Evolutionary conservation across 2,113 vertebrate species (phyloP).

Genomic region (Mormoops blainvillei): DNA sequence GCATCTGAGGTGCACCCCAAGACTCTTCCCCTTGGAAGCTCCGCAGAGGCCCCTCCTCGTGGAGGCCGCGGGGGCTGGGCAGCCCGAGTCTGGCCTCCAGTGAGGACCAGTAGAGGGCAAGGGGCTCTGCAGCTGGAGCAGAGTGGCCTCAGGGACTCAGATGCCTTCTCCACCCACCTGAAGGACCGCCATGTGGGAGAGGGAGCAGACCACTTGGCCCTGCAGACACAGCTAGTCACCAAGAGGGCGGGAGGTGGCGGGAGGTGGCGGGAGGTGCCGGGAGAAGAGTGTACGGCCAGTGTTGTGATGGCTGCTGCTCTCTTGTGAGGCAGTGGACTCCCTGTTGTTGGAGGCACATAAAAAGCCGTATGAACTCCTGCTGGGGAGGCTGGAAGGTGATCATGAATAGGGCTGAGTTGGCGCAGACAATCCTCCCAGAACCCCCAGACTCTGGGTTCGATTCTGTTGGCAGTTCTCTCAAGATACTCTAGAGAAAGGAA

Average conservation of each 20-base stretch:
- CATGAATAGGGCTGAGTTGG: background rate
- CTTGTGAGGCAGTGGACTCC: background rate
- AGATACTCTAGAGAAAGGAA: background rate
- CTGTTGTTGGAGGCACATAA: background rate
- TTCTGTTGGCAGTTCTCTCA: background rate
- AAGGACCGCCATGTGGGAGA: background rate
- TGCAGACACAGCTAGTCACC: no score
- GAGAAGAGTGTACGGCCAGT: background rate
- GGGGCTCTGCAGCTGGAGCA: background rate
- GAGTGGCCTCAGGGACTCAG: background rate
- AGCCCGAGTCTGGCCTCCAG: no score
- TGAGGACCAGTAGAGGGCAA: no score
- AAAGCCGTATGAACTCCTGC: background rate
- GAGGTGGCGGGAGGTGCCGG: background rate
- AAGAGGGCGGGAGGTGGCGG: rapidly evolving
- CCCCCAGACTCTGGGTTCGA: background rate
- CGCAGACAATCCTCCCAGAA: no score
- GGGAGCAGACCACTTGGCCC: no score
- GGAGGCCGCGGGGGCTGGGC: no score
- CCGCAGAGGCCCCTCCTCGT: background rate
- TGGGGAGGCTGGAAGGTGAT: background rate
- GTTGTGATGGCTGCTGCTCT: rapidly evolving
- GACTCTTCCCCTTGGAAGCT: background rate
- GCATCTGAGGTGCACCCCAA: background rate
- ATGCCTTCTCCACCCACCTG: background rate